Evolutionary conservation across 2,888 invertebrate genomes (phyloP).

Genomic region (Amphiduros pacificus): DNA sequence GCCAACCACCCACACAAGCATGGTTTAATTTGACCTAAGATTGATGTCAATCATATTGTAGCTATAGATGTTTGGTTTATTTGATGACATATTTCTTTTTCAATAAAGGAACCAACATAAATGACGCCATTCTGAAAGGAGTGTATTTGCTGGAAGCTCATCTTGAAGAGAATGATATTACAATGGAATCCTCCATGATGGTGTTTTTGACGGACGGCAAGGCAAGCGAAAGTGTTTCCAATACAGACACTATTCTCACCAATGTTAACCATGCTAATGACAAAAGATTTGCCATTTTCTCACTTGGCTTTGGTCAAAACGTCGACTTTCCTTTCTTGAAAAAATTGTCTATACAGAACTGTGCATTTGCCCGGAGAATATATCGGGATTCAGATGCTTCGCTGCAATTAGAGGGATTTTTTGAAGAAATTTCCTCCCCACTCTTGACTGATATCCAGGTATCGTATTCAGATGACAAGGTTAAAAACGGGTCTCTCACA

Average conservation of each 20-base stretch:
- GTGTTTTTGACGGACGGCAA: slow-evolving; percentile 14
- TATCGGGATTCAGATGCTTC: slow-evolving; percentile 74
- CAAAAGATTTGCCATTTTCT: slow-evolving; percentile 4
- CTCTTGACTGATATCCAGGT: slow-evolving; percentile 70
- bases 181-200: no score
- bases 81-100: no score
- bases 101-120: slow-evolving; percentile 2
- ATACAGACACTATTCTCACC: background rate
- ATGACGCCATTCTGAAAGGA: no score
- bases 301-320: slow-evolving; percentile 11
- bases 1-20: no score
- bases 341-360: slow-evolving; percentile 59
- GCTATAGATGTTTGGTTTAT: no score
- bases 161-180: no score
- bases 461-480: slow-evolving; percentile 61
- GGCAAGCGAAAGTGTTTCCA: slow-evolving; percentile 6
- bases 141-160: no score
- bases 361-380: slow-evolving; percentile 72
- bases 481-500: slow-evolving; percentile 24
- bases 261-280: slow-evolving; percentile 2
- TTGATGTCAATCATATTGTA: no score
- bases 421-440: slow-evolving; percentile 70
- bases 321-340: slow-evolving; percentile 8
- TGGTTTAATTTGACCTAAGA: no score
- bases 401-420: slow-evolving; percentile 69